phyloP scores from a whole-genome alignment of 2,888 invertebrate species.

The Melanotus villosus region DNA sequence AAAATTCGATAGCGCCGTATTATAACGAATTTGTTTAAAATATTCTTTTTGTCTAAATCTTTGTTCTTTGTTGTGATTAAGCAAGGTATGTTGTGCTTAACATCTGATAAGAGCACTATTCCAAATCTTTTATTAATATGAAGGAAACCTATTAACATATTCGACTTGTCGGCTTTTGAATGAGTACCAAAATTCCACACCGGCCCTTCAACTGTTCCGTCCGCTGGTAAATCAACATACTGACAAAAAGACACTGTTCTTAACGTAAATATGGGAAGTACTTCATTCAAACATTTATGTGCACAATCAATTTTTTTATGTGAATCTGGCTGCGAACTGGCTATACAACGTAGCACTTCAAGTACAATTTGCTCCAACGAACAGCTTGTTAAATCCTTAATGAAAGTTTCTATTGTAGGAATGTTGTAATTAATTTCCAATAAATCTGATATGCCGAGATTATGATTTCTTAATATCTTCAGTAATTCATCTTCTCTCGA shows the following conservation, averaged over 20 bases:
- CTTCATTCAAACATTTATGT: slow-evolving; percentile 32
- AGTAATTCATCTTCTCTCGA: not conserved
- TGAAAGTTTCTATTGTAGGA: slow-evolving; percentile 1
- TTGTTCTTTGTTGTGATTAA: slow-evolving; percentile 18
- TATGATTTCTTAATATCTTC: slow-evolving; percentile 12
- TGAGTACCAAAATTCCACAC: slow-evolving; percentile 50
- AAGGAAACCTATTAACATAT: slow-evolving; percentile 42
- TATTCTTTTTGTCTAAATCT: not conserved
- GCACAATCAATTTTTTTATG: not conserved
- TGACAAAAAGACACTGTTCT: slow-evolving; percentile 40
- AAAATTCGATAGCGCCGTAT: slow-evolving; percentile 45
- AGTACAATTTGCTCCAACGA: slow-evolving; percentile 18
- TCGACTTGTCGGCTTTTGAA: slow-evolving; percentile 34
- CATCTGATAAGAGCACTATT: slow-evolving; percentile 42
- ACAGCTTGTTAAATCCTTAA: slow-evolving; percentile 8
- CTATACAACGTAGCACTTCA: slow-evolving; percentile 6
- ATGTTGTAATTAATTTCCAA: slow-evolving; percentile 32
- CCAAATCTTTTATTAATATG: slow-evolving; percentile 45
- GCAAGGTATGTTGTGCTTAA: slow-evolving; percentile 39
- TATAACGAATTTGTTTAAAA: slow-evolving; percentile 45
- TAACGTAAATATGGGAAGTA: slow-evolving; percentile 29
- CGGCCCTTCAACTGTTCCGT: slow-evolving; percentile 35
- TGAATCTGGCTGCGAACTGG: not conserved
- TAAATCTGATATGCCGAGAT: slow-evolving; percentile 34
- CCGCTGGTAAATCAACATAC: slow-evolving; percentile 36